phyloP scores from a whole-genome alignment of 2,888 invertebrate species.

The Tiliacea citrago region DNA sequence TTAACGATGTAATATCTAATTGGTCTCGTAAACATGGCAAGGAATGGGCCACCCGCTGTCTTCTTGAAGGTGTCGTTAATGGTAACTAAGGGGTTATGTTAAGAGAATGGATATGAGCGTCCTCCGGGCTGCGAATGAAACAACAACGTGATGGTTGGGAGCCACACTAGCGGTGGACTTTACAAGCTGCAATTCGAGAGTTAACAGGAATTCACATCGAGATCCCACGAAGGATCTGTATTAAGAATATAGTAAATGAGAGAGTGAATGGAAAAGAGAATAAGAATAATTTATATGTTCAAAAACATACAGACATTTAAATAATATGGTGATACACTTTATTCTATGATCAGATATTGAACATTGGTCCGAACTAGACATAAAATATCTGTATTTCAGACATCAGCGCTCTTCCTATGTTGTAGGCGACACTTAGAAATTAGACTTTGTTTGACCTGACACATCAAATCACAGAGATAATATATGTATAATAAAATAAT shows the following conservation, averaged over 20 bases:
- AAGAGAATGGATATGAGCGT: slow-evolving; percentile 6
- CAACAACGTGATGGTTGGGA: background rate
- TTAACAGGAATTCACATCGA: background rate
- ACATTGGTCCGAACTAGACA: too few species aligned
- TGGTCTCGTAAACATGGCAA: slow-evolving; percentile 21
- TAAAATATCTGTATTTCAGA: too few species aligned
- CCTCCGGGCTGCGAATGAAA: slow-evolving; percentile 1
- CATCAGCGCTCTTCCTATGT: too few species aligned
- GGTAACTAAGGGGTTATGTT: slow-evolving; percentile 2
- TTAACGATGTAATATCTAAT: slow-evolving; percentile 39
- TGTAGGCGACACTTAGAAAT: too few species aligned
- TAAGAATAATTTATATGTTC: too few species aligned
- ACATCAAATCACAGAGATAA: too few species aligned
- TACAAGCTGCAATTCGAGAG: slow-evolving; percentile 16
- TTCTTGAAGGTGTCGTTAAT: slow-evolving; percentile 30
- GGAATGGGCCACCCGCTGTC: slow-evolving; percentile 44
- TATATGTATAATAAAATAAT: too few species aligned
- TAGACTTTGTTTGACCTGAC: too few species aligned
- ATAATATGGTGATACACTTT: too few species aligned
- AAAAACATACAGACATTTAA: too few species aligned
- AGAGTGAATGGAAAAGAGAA: background rate
- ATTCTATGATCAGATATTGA: too few species aligned
- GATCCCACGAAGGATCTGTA: background rate
- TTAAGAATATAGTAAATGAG: background rate
- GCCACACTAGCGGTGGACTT: background rate